Base-by-base conservation (phyloP, 1,140 invertebrate genomes). In the Spodoptera frugiperda region DNA sequence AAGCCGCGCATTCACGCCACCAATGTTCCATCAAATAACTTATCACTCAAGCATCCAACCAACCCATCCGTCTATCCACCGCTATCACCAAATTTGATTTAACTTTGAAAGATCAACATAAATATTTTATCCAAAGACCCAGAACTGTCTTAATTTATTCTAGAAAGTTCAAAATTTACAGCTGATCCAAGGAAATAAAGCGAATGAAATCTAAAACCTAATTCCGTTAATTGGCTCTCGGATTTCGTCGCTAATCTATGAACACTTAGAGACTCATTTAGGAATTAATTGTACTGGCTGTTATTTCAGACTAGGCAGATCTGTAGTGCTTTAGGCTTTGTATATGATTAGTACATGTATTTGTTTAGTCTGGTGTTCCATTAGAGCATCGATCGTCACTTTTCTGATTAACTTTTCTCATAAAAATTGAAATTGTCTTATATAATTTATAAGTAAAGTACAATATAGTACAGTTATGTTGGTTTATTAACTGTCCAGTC, bases 221-320 rank as follows among this genome's bases (percentile, higher is more conserved):
- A 46, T 67, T 67, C 48, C 19, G 63, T 67, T 67, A 67, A 67
- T 67, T 67, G 63, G 63, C 44, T 67, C 63, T 67, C 44, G 17
- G 63, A 67, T 67, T 67, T 19, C 63, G 63, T 67, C 19, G 63
- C 63, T 67, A 67, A 67, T 67, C 63, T 67, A 67, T 67, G 63
- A 67, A 67, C 63, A 67, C 39, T 67, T 67, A 49, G 44, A 21
- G 44, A 48, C 63, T 67, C 63, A 48, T 48, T 67, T 67, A 21
- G 17, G 19, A 67, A 25, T 67, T 67, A 21, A 67, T 67, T 67
- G 10, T 4, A 12, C 33, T 14, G 4, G 49, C 44, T 21, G 44
- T 67, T 67, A 67, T 67, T 67, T 48, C 10, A 67, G 15, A 67
- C 44, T 46, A 46, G 39, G 12, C 44, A 12, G 48, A 25, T 25